phyloP scores from a whole-genome alignment of 2,888 invertebrate species.

The Sinopyrophorus schimmeli region DNA sequence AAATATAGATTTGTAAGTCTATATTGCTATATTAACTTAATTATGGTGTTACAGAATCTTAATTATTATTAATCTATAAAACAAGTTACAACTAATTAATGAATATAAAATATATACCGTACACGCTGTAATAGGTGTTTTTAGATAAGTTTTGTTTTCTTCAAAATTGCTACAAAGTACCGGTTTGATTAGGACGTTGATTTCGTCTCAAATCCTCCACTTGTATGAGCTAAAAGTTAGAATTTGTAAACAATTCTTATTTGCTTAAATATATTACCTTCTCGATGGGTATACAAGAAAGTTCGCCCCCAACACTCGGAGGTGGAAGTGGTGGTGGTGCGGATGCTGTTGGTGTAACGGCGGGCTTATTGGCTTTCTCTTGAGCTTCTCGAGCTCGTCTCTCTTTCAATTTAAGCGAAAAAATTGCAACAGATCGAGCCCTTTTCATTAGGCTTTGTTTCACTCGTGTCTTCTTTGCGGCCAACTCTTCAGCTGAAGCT shows the following conservation, averaged over 20 bases:
- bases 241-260: slow-evolving; percentile 7
- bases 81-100: slow-evolving; percentile 25
- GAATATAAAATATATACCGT: slow-evolving; percentile 33
- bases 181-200: slow-evolving; percentile 46
- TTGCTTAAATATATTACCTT: slow-evolving; percentile 54
- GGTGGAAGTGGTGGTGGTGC: slow-evolving; percentile 53
- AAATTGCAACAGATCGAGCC: slow-evolving; percentile 83
- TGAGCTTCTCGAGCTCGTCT: slow-evolving; percentile 79
- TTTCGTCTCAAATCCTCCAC: slow-evolving; percentile 63
- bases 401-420: slow-evolving; percentile 78
- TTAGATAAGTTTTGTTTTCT: slow-evolving; percentile 21
- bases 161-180: slow-evolving; percentile 45
- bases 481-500: slow-evolving; percentile 61
- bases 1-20: slow-evolving; percentile 21
- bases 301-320: slow-evolving; percentile 77
- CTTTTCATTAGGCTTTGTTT: slow-evolving; percentile 81
- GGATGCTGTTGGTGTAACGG: slow-evolving; percentile 53
- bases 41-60: too few species aligned
- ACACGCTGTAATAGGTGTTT: slow-evolving; percentile 25
- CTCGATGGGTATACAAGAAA: slow-evolving; percentile 84
- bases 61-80: slow-evolving; percentile 17
- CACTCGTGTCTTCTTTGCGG: slow-evolving; percentile 67
- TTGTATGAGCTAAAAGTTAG: slow-evolving; percentile 63
- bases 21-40: slow-evolving; percentile 2
- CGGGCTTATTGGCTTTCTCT: slow-evolving; percentile 62